Conservation (phyloP, 2,797 vertebrate species). For the Ammospiza maritima region DNA sequence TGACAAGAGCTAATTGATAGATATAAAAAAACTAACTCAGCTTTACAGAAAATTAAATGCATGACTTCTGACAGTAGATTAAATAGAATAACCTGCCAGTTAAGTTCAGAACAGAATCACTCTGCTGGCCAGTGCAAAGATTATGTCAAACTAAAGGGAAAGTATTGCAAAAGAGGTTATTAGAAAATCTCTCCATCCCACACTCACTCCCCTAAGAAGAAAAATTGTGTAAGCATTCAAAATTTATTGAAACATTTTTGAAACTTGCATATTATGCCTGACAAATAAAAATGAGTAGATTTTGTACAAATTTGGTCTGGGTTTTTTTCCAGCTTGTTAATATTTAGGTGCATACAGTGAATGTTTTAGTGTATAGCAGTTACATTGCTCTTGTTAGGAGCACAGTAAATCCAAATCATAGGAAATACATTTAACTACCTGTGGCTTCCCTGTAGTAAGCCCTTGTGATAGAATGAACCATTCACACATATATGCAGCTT, state of each 20-base stretch:
- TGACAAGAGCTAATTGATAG: not conserved
- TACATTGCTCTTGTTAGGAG: not conserved
- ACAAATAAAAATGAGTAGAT: not conserved
- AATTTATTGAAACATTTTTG: not conserved
- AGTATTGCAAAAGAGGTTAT: not conserved
- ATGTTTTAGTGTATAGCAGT: not conserved
- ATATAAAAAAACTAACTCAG: not conserved
- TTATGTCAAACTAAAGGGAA: not conserved
- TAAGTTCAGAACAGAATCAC: not conserved
- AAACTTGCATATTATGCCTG: not conserved
- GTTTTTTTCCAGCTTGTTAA: rapidly evolving
- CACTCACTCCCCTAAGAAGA: rapidly evolving
- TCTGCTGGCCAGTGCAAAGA: not conserved
- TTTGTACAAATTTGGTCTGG: not conserved
- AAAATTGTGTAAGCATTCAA: not conserved
- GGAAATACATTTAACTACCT: not conserved
- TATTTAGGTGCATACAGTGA: not conserved
- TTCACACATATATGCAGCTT: not conserved
- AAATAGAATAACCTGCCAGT: not conserved
- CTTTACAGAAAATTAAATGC: not conserved
- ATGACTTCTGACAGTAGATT: not conserved
- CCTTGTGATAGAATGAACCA: not conserved
- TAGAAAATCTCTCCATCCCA: not conserved
- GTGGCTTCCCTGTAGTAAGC: not conserved
- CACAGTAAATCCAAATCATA: not conserved